These are phyloP conservation scores for Cochlearius cochlearius DNA, from an alignment of 2,113 vertebrate genomes.

Conservation along the genomic window DNA sequence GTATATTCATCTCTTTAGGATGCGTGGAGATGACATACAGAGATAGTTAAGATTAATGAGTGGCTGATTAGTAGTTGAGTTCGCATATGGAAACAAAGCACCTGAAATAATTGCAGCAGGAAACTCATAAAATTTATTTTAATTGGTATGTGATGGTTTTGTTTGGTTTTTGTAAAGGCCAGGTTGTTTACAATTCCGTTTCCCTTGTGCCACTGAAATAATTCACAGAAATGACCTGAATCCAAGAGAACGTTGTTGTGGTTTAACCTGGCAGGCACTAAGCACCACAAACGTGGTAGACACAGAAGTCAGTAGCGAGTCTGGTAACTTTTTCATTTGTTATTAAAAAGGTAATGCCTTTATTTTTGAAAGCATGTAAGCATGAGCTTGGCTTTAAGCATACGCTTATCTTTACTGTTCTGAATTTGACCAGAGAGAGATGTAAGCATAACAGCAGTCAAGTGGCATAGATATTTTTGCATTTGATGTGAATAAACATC, in stretches of 20 bases:
- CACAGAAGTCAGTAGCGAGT: not conserved
- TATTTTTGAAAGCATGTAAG: not conserved
- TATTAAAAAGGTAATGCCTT: not conserved
- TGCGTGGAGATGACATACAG: constrained; percentile 23
- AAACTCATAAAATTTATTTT: constrained; percentile 10
- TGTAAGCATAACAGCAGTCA: not conserved
- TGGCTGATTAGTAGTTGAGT: constrained; percentile 8
- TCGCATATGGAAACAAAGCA: constrained; percentile 19
- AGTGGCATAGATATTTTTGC: not conserved
- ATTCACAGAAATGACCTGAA: not conserved
- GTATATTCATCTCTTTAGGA: constrained; percentile 53
- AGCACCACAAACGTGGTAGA: not conserved
- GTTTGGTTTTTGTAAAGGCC: not conserved
- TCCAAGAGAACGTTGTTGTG: not conserved
- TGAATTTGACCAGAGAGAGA: not conserved
- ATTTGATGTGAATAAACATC: not conserved
- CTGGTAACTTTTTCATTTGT: not conserved
- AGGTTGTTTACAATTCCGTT: not conserved
- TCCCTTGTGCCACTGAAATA: not conserved
- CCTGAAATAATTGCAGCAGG: constrained; percentile 45
- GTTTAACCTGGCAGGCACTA: no score
- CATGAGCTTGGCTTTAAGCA: not conserved
- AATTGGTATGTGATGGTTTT: constrained; percentile 8
- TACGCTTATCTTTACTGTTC: not conserved
- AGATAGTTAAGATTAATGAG: constrained; percentile 60